Percentiles rank a stretch among this genome's conserved stretches.
Evolutionary conservation across 2,888 invertebrate genomes (phyloP).

Genomic region (Penaeus monodon): DNA sequence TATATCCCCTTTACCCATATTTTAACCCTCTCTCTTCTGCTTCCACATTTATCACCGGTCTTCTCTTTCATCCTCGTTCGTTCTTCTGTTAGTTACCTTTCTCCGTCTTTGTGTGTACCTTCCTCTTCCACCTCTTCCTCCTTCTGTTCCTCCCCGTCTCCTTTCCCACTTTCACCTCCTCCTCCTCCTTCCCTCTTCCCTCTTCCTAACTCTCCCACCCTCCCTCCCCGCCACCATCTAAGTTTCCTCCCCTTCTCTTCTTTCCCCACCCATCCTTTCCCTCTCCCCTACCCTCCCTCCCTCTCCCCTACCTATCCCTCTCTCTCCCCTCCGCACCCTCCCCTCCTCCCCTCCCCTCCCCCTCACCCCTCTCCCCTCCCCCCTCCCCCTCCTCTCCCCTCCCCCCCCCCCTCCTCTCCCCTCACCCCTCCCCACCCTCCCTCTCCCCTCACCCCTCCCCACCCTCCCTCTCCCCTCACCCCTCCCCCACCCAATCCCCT

Average conservation of each 20-base stretch:
- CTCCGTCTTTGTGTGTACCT: not conserved
- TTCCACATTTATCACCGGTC: not conserved
- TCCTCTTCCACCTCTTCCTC: too few species aligned
- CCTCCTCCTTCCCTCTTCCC: not conserved
- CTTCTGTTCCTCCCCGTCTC: not conserved
- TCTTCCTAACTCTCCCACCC: not conserved
- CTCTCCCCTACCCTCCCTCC: not conserved
- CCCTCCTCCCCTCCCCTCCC: too few species aligned
- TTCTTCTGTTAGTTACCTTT: not conserved
- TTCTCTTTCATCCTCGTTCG: not conserved
- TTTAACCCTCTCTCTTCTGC: too few species aligned
- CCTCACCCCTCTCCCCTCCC: too few species aligned
- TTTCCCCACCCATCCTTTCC: too few species aligned
- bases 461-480: not conserved
- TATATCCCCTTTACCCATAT: too few species aligned
- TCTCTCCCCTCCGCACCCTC: too few species aligned
- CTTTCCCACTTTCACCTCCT: constrained; percentile 2
- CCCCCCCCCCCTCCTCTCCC: not conserved
- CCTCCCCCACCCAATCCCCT: not conserved
- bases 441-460: too few species aligned
- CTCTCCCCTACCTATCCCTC: too few species aligned
- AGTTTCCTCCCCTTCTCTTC: not conserved
- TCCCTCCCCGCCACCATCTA: not conserved
- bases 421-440: not conserved
- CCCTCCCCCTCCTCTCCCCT: not conserved